Evolutionary conservation across 2,888 invertebrate species (phyloP).

Genomic region (Baronia brevicornis): DNA sequence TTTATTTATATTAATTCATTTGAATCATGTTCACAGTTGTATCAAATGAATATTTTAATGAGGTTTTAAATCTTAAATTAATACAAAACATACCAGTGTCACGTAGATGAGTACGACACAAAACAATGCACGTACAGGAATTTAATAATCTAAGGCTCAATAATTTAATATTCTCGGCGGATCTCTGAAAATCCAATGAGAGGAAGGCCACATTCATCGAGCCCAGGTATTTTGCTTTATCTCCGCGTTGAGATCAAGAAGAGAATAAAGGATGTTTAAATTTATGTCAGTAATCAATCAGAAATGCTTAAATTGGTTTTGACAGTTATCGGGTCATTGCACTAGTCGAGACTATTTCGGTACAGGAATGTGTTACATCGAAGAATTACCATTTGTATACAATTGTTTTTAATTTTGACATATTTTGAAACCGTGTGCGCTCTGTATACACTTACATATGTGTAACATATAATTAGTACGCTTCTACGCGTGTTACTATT

Average conservation of each 20-base stretch:
- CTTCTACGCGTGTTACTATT: too few species aligned
- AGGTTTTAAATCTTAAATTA: neutral
- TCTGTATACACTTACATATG: too few species aligned
- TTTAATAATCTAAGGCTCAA: slow-evolving; percentile 3
- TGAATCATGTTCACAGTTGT: too few species aligned
- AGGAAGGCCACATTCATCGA: slow-evolving; percentile 10
- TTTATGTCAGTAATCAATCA: slow-evolving; percentile 39
- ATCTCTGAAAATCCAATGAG: slow-evolving; percentile 16
- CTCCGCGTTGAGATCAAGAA: slow-evolving; percentile 25
- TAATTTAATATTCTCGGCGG: slow-evolving; percentile 10
- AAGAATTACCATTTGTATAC: too few species aligned
- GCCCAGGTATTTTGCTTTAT: slow-evolving; percentile 26
- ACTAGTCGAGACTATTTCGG: slow-evolving; percentile 20
- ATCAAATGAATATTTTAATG: too few species aligned
- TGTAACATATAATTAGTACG: too few species aligned
- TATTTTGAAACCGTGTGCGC: too few species aligned
- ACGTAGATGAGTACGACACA: neutral
- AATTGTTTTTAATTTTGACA: too few species aligned
- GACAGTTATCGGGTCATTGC: slow-evolving; percentile 24
- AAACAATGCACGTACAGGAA: slow-evolving; percentile 2
- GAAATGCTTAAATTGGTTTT: slow-evolving; percentile 34
- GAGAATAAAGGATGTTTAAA: slow-evolving; percentile 28
- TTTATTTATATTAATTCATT: too few species aligned
- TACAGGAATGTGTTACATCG: too few species aligned
- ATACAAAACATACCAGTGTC: neutral